Percentiles rank a stretch among this genome's conserved stretches.
Conservation (phyloP, 2,797 vertebrate genomes). For the Australoheros facetus region DNA sequence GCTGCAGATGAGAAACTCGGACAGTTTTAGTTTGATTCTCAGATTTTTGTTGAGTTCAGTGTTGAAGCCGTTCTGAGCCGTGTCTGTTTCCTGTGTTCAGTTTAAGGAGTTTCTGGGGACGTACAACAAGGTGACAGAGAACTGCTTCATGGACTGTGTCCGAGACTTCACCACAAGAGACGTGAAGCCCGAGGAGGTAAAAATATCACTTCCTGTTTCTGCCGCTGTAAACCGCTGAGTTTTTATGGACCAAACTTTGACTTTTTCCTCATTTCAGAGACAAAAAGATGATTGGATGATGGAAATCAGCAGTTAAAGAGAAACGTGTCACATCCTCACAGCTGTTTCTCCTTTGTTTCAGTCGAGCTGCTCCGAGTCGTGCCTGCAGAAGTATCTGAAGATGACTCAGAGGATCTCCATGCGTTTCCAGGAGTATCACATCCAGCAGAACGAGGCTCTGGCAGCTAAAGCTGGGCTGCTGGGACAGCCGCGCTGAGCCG, state of each 20-base stretch:
- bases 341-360: slow-evolving; percentile 52
- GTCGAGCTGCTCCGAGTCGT: slow-evolving; percentile 93
- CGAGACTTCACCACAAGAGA: slow-evolving; percentile 96
- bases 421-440: slow-evolving; percentile 99
- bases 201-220: background rate
- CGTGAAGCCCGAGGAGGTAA: slow-evolving; percentile 93
- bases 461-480: slow-evolving; percentile 96
- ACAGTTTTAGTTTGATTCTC: background rate
- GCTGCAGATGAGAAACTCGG: background rate
- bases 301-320: background rate
- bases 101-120: slow-evolving; percentile 98
- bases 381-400: slow-evolving; percentile 98
- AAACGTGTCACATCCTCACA: background rate
- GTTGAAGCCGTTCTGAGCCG: background rate
- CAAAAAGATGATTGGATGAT: background rate
- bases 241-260: no score
- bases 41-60: background rate
- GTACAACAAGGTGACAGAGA: slow-evolving; percentile 98
- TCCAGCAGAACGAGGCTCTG: slow-evolving; percentile 98
- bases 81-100: slow-evolving; percentile 66
- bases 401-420: slow-evolving; percentile 99
- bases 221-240: no score
- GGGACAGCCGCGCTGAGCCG: slow-evolving; percentile 82
- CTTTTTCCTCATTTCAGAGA: no score
- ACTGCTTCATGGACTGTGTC: slow-evolving; percentile 97